Conservation (phyloP, 2,888 invertebrate genomes). For the Glaucopsyche alexis region DNA sequence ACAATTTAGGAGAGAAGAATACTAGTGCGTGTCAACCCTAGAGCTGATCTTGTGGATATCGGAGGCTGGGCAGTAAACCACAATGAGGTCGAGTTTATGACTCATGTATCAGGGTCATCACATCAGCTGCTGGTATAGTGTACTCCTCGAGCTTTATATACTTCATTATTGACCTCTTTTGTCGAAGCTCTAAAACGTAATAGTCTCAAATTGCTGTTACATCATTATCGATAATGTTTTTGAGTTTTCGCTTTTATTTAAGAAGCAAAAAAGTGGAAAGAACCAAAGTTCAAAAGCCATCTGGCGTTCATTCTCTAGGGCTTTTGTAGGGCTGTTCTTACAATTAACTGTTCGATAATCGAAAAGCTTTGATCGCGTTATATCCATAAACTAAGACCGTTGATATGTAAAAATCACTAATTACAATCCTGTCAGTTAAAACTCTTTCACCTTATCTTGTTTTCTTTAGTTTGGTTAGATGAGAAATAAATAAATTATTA, state of each 20-base stretch:
- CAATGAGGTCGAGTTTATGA: slow-evolving; percentile 40
- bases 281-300: slow-evolving; percentile 10
- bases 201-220: neutral
- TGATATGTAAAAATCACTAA: too few species aligned
- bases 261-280: neutral
- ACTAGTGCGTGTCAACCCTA: neutral
- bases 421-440: too few species aligned
- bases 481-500: too few species aligned
- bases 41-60: slow-evolving; percentile 39
- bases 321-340: neutral
- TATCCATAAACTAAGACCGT: too few species aligned
- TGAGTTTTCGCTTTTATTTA: neutral
- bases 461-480: too few species aligned
- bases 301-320: neutral
- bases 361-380: neutral
- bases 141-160: slow-evolving; percentile 19
- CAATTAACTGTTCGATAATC: neutral
- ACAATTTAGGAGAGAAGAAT: neutral
- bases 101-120: slow-evolving; percentile 37
- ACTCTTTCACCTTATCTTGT: too few species aligned
- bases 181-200: slow-evolving; percentile 16
- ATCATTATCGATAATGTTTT: slow-evolving; percentile 7
- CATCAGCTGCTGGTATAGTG: slow-evolving; percentile 24
- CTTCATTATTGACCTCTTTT: slow-evolving; percentile 28
- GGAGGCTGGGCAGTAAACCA: slow-evolving; percentile 39